Base-by-base conservation (phyloP, 2,797 vertebrate species). In the Phaenicophaeus curvirostris region DNA sequence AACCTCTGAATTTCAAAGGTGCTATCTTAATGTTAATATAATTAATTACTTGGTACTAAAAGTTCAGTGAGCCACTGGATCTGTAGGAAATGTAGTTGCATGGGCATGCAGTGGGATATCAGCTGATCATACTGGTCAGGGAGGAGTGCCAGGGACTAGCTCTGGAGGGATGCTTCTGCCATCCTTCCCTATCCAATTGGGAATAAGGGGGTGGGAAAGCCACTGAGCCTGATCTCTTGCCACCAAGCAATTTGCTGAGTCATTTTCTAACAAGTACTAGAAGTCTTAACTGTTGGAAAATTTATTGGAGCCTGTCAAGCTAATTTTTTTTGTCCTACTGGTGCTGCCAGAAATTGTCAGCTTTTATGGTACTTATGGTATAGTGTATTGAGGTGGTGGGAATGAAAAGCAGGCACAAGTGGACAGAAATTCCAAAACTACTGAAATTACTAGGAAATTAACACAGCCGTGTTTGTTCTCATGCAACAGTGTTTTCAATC, bases 81-180 rank as follows among this genome's bases (percentile, higher is more conserved):
- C 57, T 51, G 31, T 37, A 55, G 33, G 63, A 65, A 65, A 27
- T 25, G n/a, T 63, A 68, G 35, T 75, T 58, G 27, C 18, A 30
- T 1, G 0, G 13, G 15, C 10, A 15, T 14, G 13, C 13, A 15
- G 31, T 0, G 0, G 33, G 24, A 17, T 11, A 31, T 30, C 6
- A 58, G 16, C 19, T 53, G 37, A 48, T 48, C 3, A 1, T 44
- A 31, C 17, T 35, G 37, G 23, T 15, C 41, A 25, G 31, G 24
- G 19, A 13, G 5, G 13, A 41, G 17, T 4, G 2, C 28, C 41
- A 68, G 28, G 46, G 55, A 39, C 9, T 7, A 41, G 24, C 37
- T 72, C 35, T 63, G 39, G 21, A 72, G 15, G 4, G 10, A 35
- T 62, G 10, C 21, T 50, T 58, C 46, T 91, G 21, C 54, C 12